phyloP scores from a whole-genome alignment of 2,888 invertebrate genomes.

The Masnerella sp. region DNA sequence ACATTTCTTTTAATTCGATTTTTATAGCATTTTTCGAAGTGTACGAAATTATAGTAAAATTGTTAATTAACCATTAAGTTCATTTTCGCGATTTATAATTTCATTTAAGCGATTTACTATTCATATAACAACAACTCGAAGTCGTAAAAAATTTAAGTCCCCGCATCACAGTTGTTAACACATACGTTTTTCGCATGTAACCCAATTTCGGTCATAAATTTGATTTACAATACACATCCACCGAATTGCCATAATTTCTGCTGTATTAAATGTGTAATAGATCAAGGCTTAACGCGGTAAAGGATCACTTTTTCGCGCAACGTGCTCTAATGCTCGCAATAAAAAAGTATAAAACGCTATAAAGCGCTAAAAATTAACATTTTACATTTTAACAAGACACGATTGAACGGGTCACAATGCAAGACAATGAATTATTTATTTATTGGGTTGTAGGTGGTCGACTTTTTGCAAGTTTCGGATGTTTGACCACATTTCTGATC shows the following conservation, averaged over 20 bases:
- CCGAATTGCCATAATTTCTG: conserved; percentile 29
- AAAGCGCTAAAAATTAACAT: conserved; percentile 46
- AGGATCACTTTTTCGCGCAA: conserved; percentile 22
- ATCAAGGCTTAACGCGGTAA: conserved; percentile 24
- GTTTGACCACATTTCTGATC: too few relatives aligned
- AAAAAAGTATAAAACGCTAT: conserved; percentile 42
- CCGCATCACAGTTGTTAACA: conserved; percentile 8
- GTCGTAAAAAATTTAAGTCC: not conserved
- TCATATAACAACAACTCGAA: conserved; percentile 9
- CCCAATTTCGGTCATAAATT: conserved; percentile 38
- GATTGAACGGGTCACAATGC: conserved; percentile 40
- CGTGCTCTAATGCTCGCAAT: conserved; percentile 5
- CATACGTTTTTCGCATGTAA: conserved; percentile 15
- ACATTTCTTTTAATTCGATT: too few relatives aligned
- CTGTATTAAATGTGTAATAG: conserved; percentile 15
- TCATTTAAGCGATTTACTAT: conserved; percentile 10
- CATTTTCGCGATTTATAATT: conserved; percentile 6
- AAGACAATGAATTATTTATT: conserved; percentile 52
- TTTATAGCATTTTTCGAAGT: too few relatives aligned
- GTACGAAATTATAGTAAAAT: too few relatives aligned
- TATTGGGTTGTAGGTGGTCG: too few relatives aligned
- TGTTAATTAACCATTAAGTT: not conserved
- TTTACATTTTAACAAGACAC: conserved; percentile 41
- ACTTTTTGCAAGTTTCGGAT: too few relatives aligned
- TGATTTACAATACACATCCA: conserved; percentile 16